These are phyloP conservation scores for Malthinus flaveolus DNA, from an alignment of 2,888 invertebrate species.

Conservation along the genomic window DNA sequence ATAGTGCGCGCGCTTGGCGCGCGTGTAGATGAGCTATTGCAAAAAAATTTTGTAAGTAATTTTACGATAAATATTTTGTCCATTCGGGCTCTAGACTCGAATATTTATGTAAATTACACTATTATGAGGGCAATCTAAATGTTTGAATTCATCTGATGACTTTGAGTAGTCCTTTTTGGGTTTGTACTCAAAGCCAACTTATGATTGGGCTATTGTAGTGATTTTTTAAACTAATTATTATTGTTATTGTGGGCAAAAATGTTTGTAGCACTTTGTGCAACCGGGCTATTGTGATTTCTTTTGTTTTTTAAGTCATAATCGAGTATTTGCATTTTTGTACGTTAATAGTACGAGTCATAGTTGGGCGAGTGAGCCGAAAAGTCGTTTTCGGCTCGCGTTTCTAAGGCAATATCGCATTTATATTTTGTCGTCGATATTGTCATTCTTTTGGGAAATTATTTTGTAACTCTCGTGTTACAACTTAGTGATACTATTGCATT, in stretches of 20 bases:
- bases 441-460: conserved; percentile 53
- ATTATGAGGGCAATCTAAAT: conserved; percentile 43
- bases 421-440: conserved; percentile 33
- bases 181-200: conserved; percentile 33
- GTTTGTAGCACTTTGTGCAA: conserved; percentile 56
- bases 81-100: conserved; percentile 55
- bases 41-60: conserved; percentile 53
- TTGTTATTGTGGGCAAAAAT: conserved; percentile 49
- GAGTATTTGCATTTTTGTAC: neutral
- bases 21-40: conserved; percentile 52
- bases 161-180: conserved; percentile 33
- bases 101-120: conserved; percentile 57
- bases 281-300: conserved; percentile 56
- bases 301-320: conserved; percentile 41
- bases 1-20: conserved; percentile 15
- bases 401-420: conserved; percentile 12
- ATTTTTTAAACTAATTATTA: conserved; percentile 40
- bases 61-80: conserved; percentile 57
- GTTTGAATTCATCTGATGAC: conserved; percentile 44
- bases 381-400: conserved; percentile 37
- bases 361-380: conserved; percentile 4
- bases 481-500: conserved; percentile 32
- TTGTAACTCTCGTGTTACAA: conserved; percentile 29
- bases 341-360: neutral
- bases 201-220: conserved; percentile 54